Percentiles rank a stretch among this genome's conserved stretches.
phyloP scores from a whole-genome alignment of 2,888 invertebrate species.

The Ormyrus rosae region DNA sequence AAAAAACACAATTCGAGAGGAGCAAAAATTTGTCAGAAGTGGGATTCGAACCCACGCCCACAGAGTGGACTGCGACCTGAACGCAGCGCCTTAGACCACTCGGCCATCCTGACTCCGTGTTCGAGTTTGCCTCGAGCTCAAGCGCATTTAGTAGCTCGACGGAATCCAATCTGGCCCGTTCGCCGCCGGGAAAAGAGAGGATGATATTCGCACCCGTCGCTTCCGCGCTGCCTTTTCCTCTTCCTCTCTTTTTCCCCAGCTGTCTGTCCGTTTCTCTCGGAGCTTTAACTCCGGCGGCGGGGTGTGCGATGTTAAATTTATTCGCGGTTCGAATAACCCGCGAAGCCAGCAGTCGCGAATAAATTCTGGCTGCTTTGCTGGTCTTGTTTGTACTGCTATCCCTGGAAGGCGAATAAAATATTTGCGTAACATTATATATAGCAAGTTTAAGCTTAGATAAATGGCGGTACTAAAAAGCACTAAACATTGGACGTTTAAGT shows the following conservation, averaged over 20 bases:
- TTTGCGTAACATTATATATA: constrained; percentile 33
- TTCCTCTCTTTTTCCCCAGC: not conserved
- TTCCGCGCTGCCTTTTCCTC: constrained; percentile 3
- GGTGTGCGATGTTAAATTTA: constrained; percentile 36
- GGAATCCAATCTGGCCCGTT: not conserved
- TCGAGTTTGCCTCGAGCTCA: not conserved
- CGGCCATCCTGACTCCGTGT: constrained; percentile 85
- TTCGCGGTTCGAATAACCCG: constrained; percentile 40
- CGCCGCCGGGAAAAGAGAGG: not conserved
- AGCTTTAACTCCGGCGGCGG: not conserved
- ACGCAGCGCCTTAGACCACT: constrained; percentile 93
- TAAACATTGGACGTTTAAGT: no score
- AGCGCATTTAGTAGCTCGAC: not conserved
- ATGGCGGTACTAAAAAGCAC: no score
- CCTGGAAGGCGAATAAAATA: constrained; percentile 19
- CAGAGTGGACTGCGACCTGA: constrained; percentile 89
- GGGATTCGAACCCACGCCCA: constrained; percentile 91
- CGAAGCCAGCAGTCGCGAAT: constrained; percentile 11
- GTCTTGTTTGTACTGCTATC: constrained; percentile 9
- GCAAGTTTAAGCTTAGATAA: constrained; percentile 10
- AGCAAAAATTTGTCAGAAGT: constrained; percentile 82
- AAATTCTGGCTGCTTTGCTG: constrained; percentile 27
- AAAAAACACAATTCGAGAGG: not conserved
- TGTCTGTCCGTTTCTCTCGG: not conserved
- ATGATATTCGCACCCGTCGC: not conserved